A percentile compares a stretch with the other conserved stretches of the same genome.
These are phyloP conservation scores for Odocoileus virginianus DNA, from an alignment of 2,113 vertebrate species.

Conservation along the genomic window DNA sequence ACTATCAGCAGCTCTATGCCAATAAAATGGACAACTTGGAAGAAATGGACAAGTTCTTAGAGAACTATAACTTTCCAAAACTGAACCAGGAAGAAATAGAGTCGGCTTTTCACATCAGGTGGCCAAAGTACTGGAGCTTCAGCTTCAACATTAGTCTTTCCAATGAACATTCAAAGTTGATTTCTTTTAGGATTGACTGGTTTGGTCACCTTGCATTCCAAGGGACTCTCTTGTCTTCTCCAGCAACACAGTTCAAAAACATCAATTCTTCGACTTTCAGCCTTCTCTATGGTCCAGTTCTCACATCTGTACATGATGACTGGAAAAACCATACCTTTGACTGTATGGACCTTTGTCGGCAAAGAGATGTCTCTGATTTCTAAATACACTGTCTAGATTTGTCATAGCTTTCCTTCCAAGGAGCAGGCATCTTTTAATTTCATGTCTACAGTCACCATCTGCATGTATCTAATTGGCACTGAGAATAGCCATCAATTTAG, in stretches of 20 bases:
- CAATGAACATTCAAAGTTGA: background rate
- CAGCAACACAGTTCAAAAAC: background rate
- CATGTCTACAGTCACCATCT: background rate
- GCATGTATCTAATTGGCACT: background rate
- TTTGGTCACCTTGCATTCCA: background rate
- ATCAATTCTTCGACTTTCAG: background rate
- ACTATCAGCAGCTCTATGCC: too few species aligned
- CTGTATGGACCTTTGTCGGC: background rate
- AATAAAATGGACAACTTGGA: too few species aligned
- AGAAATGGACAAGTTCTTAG: too few species aligned
- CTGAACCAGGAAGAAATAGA: too few species aligned
- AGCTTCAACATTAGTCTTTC: background rate
- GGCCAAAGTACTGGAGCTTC: background rate
- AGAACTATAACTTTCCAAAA: too few species aligned
- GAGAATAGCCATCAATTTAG: background rate
- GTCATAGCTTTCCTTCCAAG: background rate
- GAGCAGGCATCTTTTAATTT: background rate
- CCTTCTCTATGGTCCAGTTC: background rate
- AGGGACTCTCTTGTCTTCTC: background rate
- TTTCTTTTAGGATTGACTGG: background rate
- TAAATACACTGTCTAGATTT: background rate
- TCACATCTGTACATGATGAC: background rate
- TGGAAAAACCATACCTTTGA: background rate
- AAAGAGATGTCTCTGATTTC: background rate
- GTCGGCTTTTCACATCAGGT: background rate